Percentiles rank a stretch among this genome's conserved stretches.
Conservation (phyloP, 2,797 vertebrate genomes). For the Alfaro cultratus region DNA sequence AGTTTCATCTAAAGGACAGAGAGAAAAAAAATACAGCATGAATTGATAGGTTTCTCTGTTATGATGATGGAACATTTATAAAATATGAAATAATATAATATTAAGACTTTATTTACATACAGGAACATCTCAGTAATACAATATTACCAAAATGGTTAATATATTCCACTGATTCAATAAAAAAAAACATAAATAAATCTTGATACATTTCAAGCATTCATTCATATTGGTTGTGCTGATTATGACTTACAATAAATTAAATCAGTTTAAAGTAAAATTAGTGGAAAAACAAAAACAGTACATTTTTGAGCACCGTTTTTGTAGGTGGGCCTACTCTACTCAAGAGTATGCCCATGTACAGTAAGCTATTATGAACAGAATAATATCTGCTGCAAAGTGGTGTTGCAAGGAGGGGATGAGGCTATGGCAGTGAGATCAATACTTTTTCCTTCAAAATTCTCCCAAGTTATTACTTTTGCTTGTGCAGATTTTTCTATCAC, state of each 20-base stretch:
- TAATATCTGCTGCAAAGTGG: not conserved
- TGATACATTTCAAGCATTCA: not conserved
- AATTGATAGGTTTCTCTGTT: conserved; percentile 7
- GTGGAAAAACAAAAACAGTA: not conserved
- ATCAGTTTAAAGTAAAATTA: not conserved
- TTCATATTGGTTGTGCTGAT: not conserved
- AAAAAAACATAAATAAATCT: not conserved
- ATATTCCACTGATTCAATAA: not conserved
- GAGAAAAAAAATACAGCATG: conserved; percentile 10
- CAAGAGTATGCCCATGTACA: not conserved
- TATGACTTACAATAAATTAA: not conserved
- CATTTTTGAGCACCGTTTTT: not conserved
- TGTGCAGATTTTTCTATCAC: not conserved
- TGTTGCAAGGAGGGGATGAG: not conserved
- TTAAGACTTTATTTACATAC: not conserved
- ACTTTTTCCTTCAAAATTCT: not conserved
- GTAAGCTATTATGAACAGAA: not conserved
- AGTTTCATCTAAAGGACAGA: conserved; percentile 87
- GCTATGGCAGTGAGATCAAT: not conserved
- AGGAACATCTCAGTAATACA: not conserved
- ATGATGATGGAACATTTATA: not conserved
- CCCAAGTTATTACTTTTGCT: not conserved
- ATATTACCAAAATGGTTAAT: not conserved
- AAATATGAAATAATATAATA: not conserved
- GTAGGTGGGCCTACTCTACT: not conserved